Base-by-base conservation (phyloP, 2,888 invertebrate genomes). In the Leucophenga montana region DNA sequence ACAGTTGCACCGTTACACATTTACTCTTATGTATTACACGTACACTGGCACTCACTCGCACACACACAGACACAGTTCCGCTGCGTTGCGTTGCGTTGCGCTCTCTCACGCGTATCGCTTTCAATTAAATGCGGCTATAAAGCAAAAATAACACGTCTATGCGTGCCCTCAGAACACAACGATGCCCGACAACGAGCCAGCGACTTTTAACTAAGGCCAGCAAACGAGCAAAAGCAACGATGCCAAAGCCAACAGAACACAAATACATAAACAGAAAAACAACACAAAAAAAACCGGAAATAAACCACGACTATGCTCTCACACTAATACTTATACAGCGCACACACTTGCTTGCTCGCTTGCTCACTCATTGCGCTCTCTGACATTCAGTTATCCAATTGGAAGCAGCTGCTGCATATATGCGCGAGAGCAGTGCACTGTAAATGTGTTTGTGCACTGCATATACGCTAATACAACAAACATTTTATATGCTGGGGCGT, bases 361-460 rank as follows among this genome's bases (percentile, higher is more conserved):
- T 33, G 33, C 20, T 50, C 31, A 53, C 39, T n/a, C 53, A 66
- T 57, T 54, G 57, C 80, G 76, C 75, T 79, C 80, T 27, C 27
- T 27, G 27, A 4, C 27, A 27, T 3, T 27, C 27, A 27, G 27
- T 76, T 62, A 80, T 75, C 83, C 82, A 84, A 83, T 82, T 72
- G 62, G 70, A 66, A 44, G 22, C 11, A 67, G 67, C 46, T 62
- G 59, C 56, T 69, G 66, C 68, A 56, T 61, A n/a, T 61, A 54
- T 68, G 14, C 31, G 50, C 31, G 56, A 57, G 66, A 75, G 83
- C 73, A 66, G 67, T 54, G 66, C 44, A 46, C 61, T 68, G 20
- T 13, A 13, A 13, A 66, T 44, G 62, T 56, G 44, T 3, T 3
- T 64, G 59, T 66, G 66, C n/a, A n/a, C 69, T 39, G 64, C 54